Evolutionary conservation across 2,113 vertebrate species (phyloP), one percentile per base, ranked within the genome.

Genomic region (Loxodonta africana): DNA sequence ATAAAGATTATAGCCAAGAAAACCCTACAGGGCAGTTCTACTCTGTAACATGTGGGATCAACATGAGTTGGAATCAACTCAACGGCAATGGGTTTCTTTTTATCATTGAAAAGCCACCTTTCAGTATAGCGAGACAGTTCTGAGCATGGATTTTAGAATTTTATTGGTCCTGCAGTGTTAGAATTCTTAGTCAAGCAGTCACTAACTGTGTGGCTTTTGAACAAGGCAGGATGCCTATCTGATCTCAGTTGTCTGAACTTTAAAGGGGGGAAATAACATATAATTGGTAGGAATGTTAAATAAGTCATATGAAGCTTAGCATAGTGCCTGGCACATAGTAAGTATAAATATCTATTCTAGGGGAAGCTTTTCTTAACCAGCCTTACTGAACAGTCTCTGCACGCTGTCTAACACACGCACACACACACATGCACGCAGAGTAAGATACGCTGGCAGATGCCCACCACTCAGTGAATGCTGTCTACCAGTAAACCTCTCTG

Each of bases 81-180:
- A 4, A 62, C 7, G 21, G 60, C 60, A 62, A 6, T 23, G 21
- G 60, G 60, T 62, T 57, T 23, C 60, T 62, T 62, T 62, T 62
- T 62, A 10, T 46, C 17, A 3, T 4, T 14, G 0, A n/a, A 5
- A 46, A 67, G 37, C 8, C 0, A 26, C 8, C 37, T 30, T 4
- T 33, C 21, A 0, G 7, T 0, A 0, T 5, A 51, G 21, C 0
- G 20, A 62, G 1, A 6, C 1, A 2, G 67, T 74, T 1, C 17
- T 21, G 11, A 69, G 28, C 8, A 11, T 0, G 3, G 9, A 26
- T 0, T 1, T 83, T n/a, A 15, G 88, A 57, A 53, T 57, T 14
- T 2, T 11, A 1, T 2, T 11, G 63, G 11, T 41, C n/a, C 18
- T 28, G 44, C 10, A 28, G 53, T 44, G 48, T 73, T 14, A 15